Evolutionary conservation across 2,113 vertebrate genomes (phyloP).

Genomic region (Willisornis vidua): DNA sequence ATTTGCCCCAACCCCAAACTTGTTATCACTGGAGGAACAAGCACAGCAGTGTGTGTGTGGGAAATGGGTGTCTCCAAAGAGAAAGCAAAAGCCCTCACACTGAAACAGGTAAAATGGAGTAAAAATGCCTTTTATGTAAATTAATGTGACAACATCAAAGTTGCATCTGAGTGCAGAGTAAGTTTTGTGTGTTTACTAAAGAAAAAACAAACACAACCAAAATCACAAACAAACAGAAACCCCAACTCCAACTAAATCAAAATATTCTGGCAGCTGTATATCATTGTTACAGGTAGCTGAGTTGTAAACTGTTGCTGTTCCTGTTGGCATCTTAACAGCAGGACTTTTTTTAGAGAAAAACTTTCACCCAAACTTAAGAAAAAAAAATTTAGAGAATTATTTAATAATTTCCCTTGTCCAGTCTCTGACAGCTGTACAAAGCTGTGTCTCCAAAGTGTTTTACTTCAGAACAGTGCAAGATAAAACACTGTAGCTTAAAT

Average conservation of each 20-base stretch:
- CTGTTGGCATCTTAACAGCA: background rate
- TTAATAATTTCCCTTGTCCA: fast-evolving
- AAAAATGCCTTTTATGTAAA: background rate
- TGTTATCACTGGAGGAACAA: constrained; percentile 91
- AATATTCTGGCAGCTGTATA: background rate
- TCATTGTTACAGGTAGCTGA: background rate
- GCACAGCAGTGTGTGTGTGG: constrained; percentile 96
- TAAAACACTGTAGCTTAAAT: background rate
- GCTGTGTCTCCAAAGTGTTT: background rate
- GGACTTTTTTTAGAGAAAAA: background rate
- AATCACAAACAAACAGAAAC: background rate
- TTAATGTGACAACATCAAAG: background rate
- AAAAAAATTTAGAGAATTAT: background rate
- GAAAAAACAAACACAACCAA: background rate
- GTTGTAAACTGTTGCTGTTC: background rate
- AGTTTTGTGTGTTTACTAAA: background rate
- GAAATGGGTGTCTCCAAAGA: constrained; percentile 94
- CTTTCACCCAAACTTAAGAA: background rate
- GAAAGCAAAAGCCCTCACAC: constrained; percentile 86
- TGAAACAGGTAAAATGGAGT: constrained; percentile 88
- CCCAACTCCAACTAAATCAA: background rate
- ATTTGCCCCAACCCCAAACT: constrained; percentile 95
- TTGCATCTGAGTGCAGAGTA: background rate
- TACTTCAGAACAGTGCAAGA: background rate
- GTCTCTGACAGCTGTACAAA: background rate